Evolutionary conservation across 2,797 vertebrate species (phyloP).

Genomic region (Ambastaia sidthimunki): DNA sequence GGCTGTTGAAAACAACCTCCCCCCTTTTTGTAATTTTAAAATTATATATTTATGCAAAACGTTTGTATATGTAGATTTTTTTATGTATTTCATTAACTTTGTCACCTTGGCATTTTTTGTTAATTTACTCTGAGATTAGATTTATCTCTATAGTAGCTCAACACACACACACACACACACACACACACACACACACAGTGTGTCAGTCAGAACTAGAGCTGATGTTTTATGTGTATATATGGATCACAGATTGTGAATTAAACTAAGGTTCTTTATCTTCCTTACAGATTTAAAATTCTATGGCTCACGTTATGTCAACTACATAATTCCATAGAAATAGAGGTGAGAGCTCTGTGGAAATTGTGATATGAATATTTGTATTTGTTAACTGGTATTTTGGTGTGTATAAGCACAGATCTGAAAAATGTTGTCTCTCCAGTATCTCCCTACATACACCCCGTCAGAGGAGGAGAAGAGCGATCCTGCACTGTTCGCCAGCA

Average conservation of each 20-base stretch:
- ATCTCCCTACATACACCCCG: slow-evolving; percentile 89
- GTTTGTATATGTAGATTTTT: too few relatives aligned
- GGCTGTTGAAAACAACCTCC: too few relatives aligned
- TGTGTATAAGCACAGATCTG: not conserved
- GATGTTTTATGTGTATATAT: not conserved
- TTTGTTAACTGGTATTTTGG: slow-evolving; percentile 2
- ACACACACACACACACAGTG: too few relatives aligned
- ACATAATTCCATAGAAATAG: slow-evolving; percentile 91
- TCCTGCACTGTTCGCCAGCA: slow-evolving; percentile 88
- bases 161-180: too few relatives aligned
- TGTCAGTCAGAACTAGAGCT: too few relatives aligned
- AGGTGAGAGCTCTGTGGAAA: slow-evolving; percentile 78
- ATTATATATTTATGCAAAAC: too few relatives aligned
- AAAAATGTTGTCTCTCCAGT: slow-evolving; percentile 74
- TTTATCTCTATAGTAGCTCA: not conserved
- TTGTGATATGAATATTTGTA: not conserved
- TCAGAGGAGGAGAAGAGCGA: slow-evolving; percentile 88
- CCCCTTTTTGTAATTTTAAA: too few relatives aligned
- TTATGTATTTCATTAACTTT: not conserved
- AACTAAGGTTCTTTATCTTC: slow-evolving; percentile 7
- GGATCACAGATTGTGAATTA: not conserved
- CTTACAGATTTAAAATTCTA: slow-evolving; percentile 86
- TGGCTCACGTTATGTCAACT: slow-evolving; percentile 95
- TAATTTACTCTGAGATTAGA: not conserved
- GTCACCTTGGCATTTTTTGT: too few relatives aligned